Evolutionary conservation across 2,797 vertebrate species (phyloP).

Genomic region (Pelodytes ibericus): DNA sequence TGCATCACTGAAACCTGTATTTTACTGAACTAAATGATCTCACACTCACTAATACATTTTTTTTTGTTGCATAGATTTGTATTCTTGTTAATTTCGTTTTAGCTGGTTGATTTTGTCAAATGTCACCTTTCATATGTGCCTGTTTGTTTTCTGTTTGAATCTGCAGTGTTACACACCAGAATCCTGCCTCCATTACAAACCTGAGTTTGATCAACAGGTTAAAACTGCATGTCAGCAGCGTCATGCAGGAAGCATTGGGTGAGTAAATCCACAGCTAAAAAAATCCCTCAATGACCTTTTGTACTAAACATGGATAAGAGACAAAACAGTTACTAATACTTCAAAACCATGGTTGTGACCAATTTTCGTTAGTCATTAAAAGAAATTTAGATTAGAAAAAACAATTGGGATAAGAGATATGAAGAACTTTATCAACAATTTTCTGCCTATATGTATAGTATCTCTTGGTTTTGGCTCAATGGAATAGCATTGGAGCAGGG

Average conservation of each 20-base stretch:
- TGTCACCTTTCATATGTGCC: background rate
- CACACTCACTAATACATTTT: background rate
- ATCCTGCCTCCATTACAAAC: constrained; percentile 81
- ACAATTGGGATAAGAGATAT: too few species aligned
- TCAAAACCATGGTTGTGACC: too few species aligned
- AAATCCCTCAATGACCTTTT: too few species aligned
- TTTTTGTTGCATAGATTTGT: too few species aligned
- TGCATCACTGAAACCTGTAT: background rate
- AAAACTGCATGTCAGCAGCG: constrained; percentile 72
- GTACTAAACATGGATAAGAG: too few species aligned
- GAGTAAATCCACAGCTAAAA: constrained; percentile 61
- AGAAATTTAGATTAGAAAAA: too few species aligned
- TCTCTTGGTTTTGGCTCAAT: too few species aligned
- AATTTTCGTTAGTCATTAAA: too few species aligned
- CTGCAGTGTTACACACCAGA: constrained; percentile 82
- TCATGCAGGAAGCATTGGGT: constrained; percentile 72
- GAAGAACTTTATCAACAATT: too few species aligned
- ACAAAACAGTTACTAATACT: too few species aligned
- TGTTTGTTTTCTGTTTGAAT: background rate
- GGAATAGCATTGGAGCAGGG: too few species aligned
- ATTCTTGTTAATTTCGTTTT: background rate
- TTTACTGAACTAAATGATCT: background rate
- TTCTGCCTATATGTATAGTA: too few species aligned
- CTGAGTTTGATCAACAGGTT: constrained; percentile 77
- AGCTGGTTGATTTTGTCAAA: background rate